Evolutionary conservation across 1,140 invertebrate genomes (phyloP).

Genomic region (Dendrolimus punctatus): DNA sequence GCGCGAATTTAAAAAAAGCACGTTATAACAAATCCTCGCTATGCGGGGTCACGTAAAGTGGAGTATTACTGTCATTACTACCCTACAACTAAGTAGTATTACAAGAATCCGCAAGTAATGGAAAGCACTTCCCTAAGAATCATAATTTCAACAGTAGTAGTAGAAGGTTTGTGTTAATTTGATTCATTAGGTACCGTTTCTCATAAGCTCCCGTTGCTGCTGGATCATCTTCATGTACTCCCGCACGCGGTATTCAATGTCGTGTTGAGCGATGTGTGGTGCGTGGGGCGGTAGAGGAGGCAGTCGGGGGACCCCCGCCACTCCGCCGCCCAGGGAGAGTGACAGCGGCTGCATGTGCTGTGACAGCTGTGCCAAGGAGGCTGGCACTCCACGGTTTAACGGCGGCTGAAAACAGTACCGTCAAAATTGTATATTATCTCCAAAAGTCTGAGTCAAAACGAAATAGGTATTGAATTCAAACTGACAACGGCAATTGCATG

Average conservation of each 20-base stretch:
- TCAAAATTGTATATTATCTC: background rate
- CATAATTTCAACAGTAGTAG: no score
- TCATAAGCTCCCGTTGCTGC: slow-evolving; percentile 65
- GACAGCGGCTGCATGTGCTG: slow-evolving; percentile 85
- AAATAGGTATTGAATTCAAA: no score
- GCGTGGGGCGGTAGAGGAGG: slow-evolving; percentile 68
- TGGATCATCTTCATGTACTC: slow-evolving; percentile 83
- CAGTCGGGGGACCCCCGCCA: slow-evolving; percentile 63
- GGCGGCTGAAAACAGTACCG: slow-evolving; percentile 48
- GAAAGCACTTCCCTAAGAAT: no score
- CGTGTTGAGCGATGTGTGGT: slow-evolving; percentile 75
- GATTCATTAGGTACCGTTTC: slow-evolving; percentile 37
- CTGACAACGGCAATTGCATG: no score
- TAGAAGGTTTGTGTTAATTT: no score
- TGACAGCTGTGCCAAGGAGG: slow-evolving; percentile 79
- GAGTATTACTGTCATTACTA: no score
- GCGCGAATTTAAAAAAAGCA: no score
- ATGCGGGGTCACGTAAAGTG: no score
- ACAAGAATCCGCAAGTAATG: no score
- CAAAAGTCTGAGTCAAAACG: no score
- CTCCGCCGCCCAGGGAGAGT: slow-evolving; percentile 71
- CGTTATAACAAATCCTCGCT: no score
- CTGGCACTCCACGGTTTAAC: slow-evolving; percentile 74
- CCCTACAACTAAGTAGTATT: no score
- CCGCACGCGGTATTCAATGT: slow-evolving; percentile 83